Evolutionary conservation across 1,140 invertebrate genomes (phyloP), one percentile per base, ranked within the genome.

Genomic region (Drosophila teissieri): DNA sequence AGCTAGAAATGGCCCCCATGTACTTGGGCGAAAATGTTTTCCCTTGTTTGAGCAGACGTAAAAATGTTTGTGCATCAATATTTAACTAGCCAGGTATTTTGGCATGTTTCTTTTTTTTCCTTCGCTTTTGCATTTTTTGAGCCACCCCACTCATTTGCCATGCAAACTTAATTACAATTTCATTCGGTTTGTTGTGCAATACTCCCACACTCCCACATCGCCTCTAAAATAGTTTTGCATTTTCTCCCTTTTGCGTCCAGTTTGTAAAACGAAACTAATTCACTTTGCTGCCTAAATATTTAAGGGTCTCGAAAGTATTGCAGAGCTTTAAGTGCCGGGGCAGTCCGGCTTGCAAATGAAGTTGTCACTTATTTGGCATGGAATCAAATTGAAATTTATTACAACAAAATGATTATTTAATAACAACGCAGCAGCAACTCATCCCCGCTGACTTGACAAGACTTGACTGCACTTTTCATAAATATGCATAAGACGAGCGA

Each of bases 321-420:
- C 19, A n/a, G 54, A 39, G n/a, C 60, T 58, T 60, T 60, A 60
- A 63, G 60, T 60, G 62, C 17, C 0, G 31, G 22, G 46, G 8
- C 27, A 10, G 15, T 15, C 48, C 54, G 11, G 64, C 52, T 69
- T 60, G 62, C 72, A 88, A 89, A 88, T 88, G 77, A 83, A 89
- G 49, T 70, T 88, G 83, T 74, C 83, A 89, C 84, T 88, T 81
- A 69, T 51, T 63, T 80, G 78, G 64, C 72, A 84, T 61, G 40
- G 52, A 78, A 55, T 61, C 79, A 89, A 89, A 88, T 83, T 88
- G 83, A 77, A 80, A 88, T 89, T 83, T 88, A 89, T 89, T 83
- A 86, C 83, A 80, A 76, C 67, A 83, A 79, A 89, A 88, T 88
- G 80, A 88, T 83, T 89, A 83, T 89, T 88, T 88, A 89, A 88